Conservation (phyloP, 2,113 vertebrate genomes). For the Pimephales promelas region DNA sequence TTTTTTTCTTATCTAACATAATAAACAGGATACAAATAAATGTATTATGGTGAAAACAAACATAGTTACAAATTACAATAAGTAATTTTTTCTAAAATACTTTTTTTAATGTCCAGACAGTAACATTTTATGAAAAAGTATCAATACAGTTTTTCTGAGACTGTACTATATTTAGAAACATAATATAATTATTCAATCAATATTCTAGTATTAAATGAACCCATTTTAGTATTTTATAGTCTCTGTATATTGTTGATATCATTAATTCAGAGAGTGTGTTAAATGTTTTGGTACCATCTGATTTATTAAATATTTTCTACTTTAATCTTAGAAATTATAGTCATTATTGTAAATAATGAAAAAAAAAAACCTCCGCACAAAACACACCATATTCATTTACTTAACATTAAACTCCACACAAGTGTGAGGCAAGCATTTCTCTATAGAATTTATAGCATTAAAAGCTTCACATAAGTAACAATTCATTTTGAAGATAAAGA, state of each 20-base stretch:
- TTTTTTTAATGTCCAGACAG: background rate
- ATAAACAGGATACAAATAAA: background rate
- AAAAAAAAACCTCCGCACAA: background rate
- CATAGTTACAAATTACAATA: background rate
- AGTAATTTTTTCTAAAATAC: background rate
- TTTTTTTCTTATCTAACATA: background rate
- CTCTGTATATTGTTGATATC: background rate
- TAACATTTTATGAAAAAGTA: background rate
- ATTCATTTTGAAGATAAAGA: background rate
- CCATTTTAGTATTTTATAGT: background rate
- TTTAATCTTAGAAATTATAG: background rate
- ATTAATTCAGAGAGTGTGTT: background rate
- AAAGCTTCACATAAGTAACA: background rate
- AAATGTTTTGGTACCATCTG: background rate
- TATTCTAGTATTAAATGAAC: background rate
- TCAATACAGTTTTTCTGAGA: background rate
- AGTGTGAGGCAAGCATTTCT: background rate
- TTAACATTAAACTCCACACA: background rate
- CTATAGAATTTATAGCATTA: background rate
- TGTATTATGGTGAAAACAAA: background rate
- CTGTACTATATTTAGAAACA: background rate
- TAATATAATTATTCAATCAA: background rate
- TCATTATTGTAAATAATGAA: background rate
- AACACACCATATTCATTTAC: background rate
- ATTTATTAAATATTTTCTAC: background rate